Conservation (phyloP, 2,797 vertebrate genomes). For the Anas georgica region DNA sequence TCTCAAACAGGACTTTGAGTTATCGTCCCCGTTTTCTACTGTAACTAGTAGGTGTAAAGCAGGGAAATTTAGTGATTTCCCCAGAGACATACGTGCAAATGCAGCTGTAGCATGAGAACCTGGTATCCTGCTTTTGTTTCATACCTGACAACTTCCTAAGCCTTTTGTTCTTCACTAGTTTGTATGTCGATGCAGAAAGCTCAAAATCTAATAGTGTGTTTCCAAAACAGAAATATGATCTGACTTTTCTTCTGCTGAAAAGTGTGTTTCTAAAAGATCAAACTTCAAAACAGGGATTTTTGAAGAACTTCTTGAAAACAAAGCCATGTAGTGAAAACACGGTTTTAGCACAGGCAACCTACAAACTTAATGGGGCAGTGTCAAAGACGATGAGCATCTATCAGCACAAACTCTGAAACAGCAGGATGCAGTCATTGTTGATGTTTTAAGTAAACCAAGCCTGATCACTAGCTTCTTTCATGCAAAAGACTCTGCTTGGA, state of each 20-base stretch:
- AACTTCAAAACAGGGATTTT: not conserved
- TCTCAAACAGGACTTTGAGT: not conserved
- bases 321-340: not conserved
- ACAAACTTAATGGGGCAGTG: not conserved
- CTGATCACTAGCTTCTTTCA: constrained; percentile 69
- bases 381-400: constrained; percentile 67
- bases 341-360: not conserved
- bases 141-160: not conserved
- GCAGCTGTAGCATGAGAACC: not conserved
- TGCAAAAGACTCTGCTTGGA: constrained; percentile 75
- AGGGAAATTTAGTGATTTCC: not conserved
- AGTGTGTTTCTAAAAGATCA: not conserved
- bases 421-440: constrained; percentile 63
- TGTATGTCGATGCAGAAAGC: not conserved
- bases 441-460: constrained; percentile 62
- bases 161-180: not conserved
- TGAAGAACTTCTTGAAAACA: not conserved
- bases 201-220: not conserved
- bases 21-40: not conserved
- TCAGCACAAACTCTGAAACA: constrained; percentile 73
- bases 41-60: not conserved
- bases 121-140: not conserved
- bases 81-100: not conserved
- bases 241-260: not conserved
- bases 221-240: not conserved